Evolutionary conservation across 2,888 invertebrate genomes (phyloP).

Genomic region (Eupithecia subfuscata): DNA sequence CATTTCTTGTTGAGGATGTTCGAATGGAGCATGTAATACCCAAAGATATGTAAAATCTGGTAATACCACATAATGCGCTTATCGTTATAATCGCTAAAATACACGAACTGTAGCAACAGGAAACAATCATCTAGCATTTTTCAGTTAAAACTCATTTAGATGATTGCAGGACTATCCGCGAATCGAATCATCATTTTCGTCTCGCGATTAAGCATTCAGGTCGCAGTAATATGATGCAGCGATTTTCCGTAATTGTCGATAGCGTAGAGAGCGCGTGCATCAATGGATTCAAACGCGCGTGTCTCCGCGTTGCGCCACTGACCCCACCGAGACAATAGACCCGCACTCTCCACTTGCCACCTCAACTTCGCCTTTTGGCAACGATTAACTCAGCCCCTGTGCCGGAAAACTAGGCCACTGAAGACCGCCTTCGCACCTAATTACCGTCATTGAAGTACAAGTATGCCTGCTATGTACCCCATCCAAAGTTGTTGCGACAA

Average conservation of each 20-base stretch:
- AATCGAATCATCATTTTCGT: slow-evolving; percentile 73
- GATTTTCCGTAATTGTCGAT: slow-evolving; percentile 68
- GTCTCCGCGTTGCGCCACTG: slow-evolving; percentile 76
- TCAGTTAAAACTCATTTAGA: slow-evolving; percentile 69
- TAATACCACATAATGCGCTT: slow-evolving; percentile 18
- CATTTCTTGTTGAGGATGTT: too few relatives aligned
- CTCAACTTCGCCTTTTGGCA: slow-evolving; percentile 66
- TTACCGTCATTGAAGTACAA: slow-evolving; percentile 45
- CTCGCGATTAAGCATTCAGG: slow-evolving; percentile 77
- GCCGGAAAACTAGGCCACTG: slow-evolving; percentile 65
- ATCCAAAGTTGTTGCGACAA: slow-evolving; percentile 40
- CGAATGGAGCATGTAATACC: too few relatives aligned
- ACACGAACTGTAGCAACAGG: slow-evolving; percentile 68
- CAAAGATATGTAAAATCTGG: too few relatives aligned
- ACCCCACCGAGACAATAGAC: slow-evolving; percentile 67
- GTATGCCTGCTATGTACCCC: slow-evolving; percentile 34
- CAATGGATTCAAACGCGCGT: slow-evolving; percentile 79
- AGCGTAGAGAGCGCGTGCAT: slow-evolving; percentile 59
- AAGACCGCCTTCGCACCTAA: slow-evolving; percentile 55
- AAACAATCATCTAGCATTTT: slow-evolving; percentile 73
- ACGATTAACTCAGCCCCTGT: slow-evolving; percentile 65
- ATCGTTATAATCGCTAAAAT: slow-evolving; percentile 60
- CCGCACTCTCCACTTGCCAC: slow-evolving; percentile 64
- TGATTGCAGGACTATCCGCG: slow-evolving; percentile 72
- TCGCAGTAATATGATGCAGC: slow-evolving; percentile 67